Evolutionary conservation across 2,888 invertebrate species (phyloP), one percentile per base, ranked within the genome.

Genomic region (Drepana falcataria): DNA sequence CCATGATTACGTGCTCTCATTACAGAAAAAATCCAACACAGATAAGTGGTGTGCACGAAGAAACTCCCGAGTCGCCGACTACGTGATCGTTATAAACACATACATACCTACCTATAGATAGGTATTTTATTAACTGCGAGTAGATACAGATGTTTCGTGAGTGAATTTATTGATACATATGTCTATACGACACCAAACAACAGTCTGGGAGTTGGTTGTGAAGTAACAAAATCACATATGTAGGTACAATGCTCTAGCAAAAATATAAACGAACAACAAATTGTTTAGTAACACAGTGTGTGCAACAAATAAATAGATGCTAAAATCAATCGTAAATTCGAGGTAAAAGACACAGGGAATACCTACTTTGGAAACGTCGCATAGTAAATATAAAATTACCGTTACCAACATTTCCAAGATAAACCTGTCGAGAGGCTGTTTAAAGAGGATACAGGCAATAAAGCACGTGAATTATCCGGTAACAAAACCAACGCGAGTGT

Each of bases 81-180:
- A 48, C 9, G 9, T 48, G 40, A 51, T 51, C 34, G 37, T 51
- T 51, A 51, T 51, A 33, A 51, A 51, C 40, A 33, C 34, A 34
- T 34, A 40, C 35, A 51, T 21, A 21, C 21, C 21, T 21, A 1
- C 21, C 21, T 21, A 21, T 21, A 21, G 21, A 21, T 51, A 34
- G 41, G 51, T 51, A 57, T 59, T 62, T 66, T 57, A 62, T 57
- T 49, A 52, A 21, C 21, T 21, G 0, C 1, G 21, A 66, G 65
- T 69, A 58, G 57, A 68, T 56, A 71, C 75, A 75, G 70, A 57
- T 76, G 75, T 67, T 67, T 52, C 37, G 35, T 54, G 7, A 65
- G 59, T 57, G 68, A 71, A 71, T 59, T 70, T 48, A 59, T 54
- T 49, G 34, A 51, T 59, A 59, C 49, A 47, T 55, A 55, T 55